Evolutionary conservation across 1,140 invertebrate species (phyloP), one percentile per base, ranked within the genome.

Genomic region (Diorhabda elongata): DNA sequence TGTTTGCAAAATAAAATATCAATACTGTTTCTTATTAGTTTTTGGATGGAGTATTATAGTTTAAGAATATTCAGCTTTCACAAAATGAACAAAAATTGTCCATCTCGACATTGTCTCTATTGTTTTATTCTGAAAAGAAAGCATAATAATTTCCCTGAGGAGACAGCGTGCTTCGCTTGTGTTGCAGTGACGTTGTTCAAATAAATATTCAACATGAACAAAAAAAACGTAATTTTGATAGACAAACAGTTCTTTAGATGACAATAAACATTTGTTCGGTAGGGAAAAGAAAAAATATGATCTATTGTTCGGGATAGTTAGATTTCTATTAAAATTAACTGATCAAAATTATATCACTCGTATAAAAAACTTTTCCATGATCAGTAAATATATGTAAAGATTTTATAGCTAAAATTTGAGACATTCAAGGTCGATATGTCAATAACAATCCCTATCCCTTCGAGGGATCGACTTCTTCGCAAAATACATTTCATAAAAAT

Each of bases 61-160:
- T 26, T 26, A 26, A 26, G 26, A 26, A 26, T 26, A 26, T 26
- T 26, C 47, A 52, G 6, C 47, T 52, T 4, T n/a, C 6, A 52
- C 47, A 52, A n/a, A 52, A 6, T 8, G 6, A 52, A 52, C 6
- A 52, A 52, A 52, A 2, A 8, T 6, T 52, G 6, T 52, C 4
- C 47, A 52, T 8, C 47, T 52, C 47, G 47, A n/a, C 47, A n/a
- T n/a, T 52, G 47, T 2, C 47, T 52, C 47, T n/a, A 52, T 52
- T 52, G 47, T 52, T 52, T 52, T 52, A 52, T 52, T 52, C 47
- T 52, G 47, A 52, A 52, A 52, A 52, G 47, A 52, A 52, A 52
- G 47, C 47, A 52, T 52, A 52, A 52, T 52, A 52, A 52, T 52
- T 52, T 52, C 47, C 47, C 47, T 52, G n/a, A 52, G 47, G 47